Evolutionary conservation across 2,113 vertebrate genomes (phyloP).

Genomic region (Saccopteryx bilineata): DNA sequence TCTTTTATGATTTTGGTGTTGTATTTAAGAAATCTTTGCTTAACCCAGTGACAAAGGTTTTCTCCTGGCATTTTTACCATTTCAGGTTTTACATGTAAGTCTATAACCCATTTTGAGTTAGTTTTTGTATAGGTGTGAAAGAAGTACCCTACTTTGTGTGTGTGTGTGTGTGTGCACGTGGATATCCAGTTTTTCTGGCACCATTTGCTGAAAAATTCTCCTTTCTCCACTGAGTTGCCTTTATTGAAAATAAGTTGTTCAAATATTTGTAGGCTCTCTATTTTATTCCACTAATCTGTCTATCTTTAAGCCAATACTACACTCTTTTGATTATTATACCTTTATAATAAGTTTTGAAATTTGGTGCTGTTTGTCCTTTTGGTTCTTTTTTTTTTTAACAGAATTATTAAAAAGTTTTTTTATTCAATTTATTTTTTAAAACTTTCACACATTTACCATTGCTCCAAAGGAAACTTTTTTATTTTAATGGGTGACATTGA

Average conservation of each 20-base stretch:
- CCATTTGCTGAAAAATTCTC: neutral
- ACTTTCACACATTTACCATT: no score
- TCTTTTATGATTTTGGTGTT: neutral
- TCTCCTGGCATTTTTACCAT: neutral
- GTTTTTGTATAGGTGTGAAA: neutral
- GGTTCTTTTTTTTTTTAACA: neutral
- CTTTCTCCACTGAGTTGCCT: neutral
- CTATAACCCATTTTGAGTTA: constrained; percentile 9
- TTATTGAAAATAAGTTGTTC: constrained; percentile 47
- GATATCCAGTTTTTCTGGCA: neutral
- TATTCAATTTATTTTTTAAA: no score
- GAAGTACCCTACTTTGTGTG: neutral
- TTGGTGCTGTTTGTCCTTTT: neutral
- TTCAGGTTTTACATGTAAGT: neutral
- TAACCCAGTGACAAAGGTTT: neutral
- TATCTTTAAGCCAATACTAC: neutral
- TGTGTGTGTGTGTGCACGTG: neutral
- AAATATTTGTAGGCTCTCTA: neutral
- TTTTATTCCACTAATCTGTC: constrained; percentile 1
- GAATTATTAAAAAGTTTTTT: no score
- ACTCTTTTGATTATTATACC: neutral
- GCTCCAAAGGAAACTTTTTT: no score
- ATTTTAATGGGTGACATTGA: no score
- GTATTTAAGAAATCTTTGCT: neutral
- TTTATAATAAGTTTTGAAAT: constrained; percentile 40